Conservation (phyloP, 1,140 invertebrate species). For the Pentalonia nigronervosa region DNA sequence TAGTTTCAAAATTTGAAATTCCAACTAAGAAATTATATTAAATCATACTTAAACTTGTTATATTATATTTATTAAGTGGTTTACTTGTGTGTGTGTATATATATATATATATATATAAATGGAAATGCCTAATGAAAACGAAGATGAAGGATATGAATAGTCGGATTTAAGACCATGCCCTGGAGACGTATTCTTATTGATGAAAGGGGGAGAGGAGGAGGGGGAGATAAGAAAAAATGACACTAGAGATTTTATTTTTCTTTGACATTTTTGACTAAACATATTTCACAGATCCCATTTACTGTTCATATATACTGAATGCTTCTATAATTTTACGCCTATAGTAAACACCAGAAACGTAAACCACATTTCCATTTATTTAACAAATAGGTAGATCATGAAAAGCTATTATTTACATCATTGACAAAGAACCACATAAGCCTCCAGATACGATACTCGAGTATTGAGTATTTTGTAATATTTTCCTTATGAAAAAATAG, state of each 20-base stretch:
- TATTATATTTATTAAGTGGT: neutral
- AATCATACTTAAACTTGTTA: neutral
- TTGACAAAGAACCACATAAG: neutral
- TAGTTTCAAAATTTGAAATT: neutral
- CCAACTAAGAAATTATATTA: neutral
- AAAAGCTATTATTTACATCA: neutral
- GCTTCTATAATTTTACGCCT: neutral
- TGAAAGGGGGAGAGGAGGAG: too few species aligned
- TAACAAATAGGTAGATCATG: neutral
- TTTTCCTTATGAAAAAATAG: neutral
- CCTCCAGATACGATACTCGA: neutral
- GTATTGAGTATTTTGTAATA: neutral
- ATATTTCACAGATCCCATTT: conserved; percentile 1
- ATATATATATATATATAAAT: neutral
- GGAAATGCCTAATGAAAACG: neutral
- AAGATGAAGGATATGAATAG: neutral
- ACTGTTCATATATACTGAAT: neutral
- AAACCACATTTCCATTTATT: neutral
- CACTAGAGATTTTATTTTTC: conserved; percentile 7
- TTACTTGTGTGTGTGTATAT: neutral
- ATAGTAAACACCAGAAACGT: neutral
- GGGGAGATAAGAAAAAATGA: neutral
- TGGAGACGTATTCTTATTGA: neutral
- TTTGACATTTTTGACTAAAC: neutral
- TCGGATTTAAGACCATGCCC: neutral